Percentiles rank a stretch among this genome's conserved stretches.
These are phyloP conservation scores for Xenopus tropicalis DNA, from an alignment of 2,113 vertebrate species.

Conservation along the genomic window DNA sequence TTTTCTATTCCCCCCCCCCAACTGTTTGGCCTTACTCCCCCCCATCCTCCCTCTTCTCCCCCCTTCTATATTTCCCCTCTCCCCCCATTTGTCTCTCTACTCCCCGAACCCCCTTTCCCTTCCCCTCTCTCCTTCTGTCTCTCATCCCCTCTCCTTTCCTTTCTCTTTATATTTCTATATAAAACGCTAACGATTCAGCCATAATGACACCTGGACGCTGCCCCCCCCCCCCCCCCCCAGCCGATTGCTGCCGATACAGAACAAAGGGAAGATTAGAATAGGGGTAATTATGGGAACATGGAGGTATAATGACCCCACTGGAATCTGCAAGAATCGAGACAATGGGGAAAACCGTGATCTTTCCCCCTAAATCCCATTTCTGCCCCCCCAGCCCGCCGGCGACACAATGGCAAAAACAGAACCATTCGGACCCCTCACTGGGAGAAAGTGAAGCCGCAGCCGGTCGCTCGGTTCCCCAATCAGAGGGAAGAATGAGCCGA, in stretches of 20 bases:
- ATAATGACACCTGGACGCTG: too few species aligned
- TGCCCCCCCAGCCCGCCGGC: neutral
- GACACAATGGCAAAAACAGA: slow-evolving; percentile 4
- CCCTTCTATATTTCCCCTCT: too few species aligned
- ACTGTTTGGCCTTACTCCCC: too few species aligned
- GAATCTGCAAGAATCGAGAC: slow-evolving; percentile 5
- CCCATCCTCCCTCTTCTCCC: too few species aligned
- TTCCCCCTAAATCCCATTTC: slow-evolving; percentile 6
- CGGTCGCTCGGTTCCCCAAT: slow-evolving; percentile 5
- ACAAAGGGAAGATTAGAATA: slow-evolving; percentile 18
- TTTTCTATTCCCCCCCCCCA: too few species aligned
- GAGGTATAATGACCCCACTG: slow-evolving; percentile 19
- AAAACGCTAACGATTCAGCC: too few species aligned
- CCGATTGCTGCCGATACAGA: slow-evolving; percentile 4
- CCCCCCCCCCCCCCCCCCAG: neutral
- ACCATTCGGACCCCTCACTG: slow-evolving; percentile 8
- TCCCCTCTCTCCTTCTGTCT: too few species aligned
- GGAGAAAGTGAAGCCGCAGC: neutral
- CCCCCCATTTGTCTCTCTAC: too few species aligned
- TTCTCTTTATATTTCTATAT: too few species aligned
- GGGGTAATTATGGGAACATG: slow-evolving; percentile 28
- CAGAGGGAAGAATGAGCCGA: slow-evolving; percentile 9
- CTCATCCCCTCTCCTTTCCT: too few species aligned
- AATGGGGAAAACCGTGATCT: slow-evolving; percentile 16
- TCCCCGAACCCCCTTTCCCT: too few species aligned